Percentiles rank a stretch among this genome's conserved stretches.
Evolutionary conservation across 1,140 invertebrate species (phyloP).

Genomic region (Sitobion miscanthi): DNA sequence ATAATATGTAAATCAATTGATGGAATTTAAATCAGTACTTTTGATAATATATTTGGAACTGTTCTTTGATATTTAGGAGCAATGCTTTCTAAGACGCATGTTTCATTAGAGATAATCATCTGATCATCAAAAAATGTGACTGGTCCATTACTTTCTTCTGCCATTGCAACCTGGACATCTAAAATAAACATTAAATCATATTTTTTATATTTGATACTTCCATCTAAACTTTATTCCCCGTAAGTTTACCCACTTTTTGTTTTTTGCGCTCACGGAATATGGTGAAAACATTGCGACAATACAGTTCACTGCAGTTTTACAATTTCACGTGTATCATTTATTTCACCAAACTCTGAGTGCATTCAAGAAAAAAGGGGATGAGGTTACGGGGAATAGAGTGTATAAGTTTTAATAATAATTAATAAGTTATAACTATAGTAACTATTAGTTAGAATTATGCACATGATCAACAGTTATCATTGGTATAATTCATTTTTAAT

Average conservation of each 20-base stretch:
- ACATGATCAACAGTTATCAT: no score
- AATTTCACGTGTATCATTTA: no score
- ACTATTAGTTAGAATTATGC: no score
- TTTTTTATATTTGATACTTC: not conserved
- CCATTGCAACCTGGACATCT: constrained; percentile 56
- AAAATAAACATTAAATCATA: constrained; percentile 46
- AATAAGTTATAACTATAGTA: not conserved
- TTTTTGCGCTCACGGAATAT: no score
- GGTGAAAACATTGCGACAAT: no score
- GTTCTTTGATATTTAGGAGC: constrained; percentile 30
- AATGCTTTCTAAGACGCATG: constrained; percentile 26
- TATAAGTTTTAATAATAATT: no score
- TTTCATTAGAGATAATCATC: constrained; percentile 30
- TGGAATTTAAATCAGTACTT: constrained; percentile 10
- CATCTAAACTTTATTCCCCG: not conserved
- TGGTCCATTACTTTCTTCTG: constrained; percentile 44
- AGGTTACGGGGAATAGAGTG: no score
- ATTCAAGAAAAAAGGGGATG: no score
- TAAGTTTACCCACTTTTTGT: no score
- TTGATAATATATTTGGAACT: constrained; percentile 33
- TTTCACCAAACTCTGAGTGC: no score
- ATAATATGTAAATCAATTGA: not conserved
- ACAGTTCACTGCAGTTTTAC: no score
- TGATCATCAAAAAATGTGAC: constrained; percentile 53
- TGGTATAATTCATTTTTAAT: no score